A percentile compares a stretch with the other conserved stretches of the same genome.
These are phyloP conservation scores for Ostrea denselamellosa DNA, from an alignment of 1,140 invertebrate genomes.

Conservation along the genomic window DNA sequence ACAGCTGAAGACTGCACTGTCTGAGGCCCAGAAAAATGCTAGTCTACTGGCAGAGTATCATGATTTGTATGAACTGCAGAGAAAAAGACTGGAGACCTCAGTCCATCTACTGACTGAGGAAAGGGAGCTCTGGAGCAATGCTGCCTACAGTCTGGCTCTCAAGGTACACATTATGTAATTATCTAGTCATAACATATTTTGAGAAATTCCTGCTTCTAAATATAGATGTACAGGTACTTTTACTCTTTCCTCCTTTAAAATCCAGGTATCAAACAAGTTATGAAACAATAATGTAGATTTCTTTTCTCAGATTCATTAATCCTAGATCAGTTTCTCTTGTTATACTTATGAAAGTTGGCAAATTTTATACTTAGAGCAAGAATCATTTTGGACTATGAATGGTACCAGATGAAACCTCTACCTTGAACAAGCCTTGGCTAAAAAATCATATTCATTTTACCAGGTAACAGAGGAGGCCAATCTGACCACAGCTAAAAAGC, in stretches of 20 bases:
- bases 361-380: background rate
- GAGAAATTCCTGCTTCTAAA: background rate
- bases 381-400: background rate
- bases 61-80: constrained; percentile 78
- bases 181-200: background rate
- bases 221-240: background rate
- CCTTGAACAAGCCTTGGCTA: too few relatives aligned
- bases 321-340: background rate
- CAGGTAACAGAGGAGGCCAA: constrained; percentile 77
- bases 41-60: constrained; percentile 78
- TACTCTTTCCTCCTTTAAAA: background rate
- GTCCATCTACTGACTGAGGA: constrained; percentile 74
- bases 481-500: constrained; percentile 75
- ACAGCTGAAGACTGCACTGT: constrained; percentile 75
- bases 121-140: constrained; percentile 77
- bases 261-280: background rate
- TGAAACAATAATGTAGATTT: background rate
- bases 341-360: background rate
- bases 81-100: constrained; percentile 74
- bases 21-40: constrained; percentile 77
- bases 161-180: constrained; percentile 67
- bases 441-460: background rate
- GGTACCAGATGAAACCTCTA: background rate
- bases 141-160: constrained; percentile 76
- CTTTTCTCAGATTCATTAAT: background rate